These are phyloP conservation scores for Lamellibrachia satsuma DNA, from an alignment of 2,888 invertebrate genomes.

Conservation along the genomic window DNA sequence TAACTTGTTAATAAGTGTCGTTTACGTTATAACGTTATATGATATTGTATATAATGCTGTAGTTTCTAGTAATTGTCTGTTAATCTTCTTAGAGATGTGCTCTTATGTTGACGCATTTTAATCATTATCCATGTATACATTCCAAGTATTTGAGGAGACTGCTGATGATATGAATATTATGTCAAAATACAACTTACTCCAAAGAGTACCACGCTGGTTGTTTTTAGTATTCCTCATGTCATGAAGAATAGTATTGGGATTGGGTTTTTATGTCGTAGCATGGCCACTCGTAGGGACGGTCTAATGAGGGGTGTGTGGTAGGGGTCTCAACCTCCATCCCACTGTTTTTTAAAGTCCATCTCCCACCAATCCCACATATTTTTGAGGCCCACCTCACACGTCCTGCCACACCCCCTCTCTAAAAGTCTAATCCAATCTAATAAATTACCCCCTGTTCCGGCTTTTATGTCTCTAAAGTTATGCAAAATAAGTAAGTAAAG, in stretches of 20 bases:
- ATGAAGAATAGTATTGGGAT: neutral
- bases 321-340: too few species aligned
- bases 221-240: neutral
- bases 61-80: neutral
- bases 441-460: too few species aligned
- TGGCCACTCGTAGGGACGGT: neutral
- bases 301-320: neutral
- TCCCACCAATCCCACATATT: too few species aligned
- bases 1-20: neutral
- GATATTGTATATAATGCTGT: neutral
- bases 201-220: neutral
- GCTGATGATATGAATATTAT: neutral
- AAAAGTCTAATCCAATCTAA: too few species aligned
- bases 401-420: too few species aligned
- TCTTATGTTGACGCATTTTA: neutral
- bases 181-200: neutral
- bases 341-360: too few species aligned
- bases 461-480: too few species aligned
- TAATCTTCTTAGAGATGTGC: neutral
- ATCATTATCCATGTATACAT: slow-evolving; percentile 3
- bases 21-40: neutral
- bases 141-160: neutral
- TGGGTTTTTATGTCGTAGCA: neutral
- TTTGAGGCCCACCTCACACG: too few species aligned
- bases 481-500: too few species aligned